Evolutionary conservation across 1,140 invertebrate species (phyloP).

Genomic region (Aradophagus sp.): DNA sequence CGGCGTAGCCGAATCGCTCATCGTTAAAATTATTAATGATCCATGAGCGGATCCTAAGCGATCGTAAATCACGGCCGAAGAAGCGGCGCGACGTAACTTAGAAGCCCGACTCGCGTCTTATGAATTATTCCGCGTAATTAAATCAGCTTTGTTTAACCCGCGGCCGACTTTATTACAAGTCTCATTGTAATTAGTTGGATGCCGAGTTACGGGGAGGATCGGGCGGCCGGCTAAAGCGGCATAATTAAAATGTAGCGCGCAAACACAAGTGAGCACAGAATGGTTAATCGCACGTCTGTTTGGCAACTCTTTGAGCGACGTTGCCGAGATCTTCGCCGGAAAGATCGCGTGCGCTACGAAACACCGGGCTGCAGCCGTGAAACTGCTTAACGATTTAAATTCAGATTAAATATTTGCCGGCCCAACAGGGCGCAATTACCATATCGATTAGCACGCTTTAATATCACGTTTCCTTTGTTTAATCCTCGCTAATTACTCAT

Average conservation of each 20-base stretch:
- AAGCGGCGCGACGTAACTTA: too few species aligned
- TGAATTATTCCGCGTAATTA: conserved; percentile 18
- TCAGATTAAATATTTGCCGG: conserved; percentile 14
- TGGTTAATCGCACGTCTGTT: conserved; percentile 34
- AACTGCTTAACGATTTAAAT: conserved; percentile 34
- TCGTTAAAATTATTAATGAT: too few species aligned
- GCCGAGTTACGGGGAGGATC: conserved; percentile 3
- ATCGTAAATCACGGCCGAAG: too few species aligned
- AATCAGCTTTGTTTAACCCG: conserved; percentile 16
- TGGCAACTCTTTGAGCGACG: conserved; percentile 9
- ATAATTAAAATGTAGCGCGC: conserved; percentile 31
- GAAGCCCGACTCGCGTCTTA: conserved; percentile 1
- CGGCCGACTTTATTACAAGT: conserved; percentile 9
- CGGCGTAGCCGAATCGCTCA: too few species aligned
- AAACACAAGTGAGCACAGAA: conserved; percentile 28
- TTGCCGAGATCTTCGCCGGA: conserved; percentile 5
- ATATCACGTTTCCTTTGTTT: too few species aligned
- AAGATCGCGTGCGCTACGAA: conserved; percentile 32
- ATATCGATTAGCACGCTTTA: too few species aligned
- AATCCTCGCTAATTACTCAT: too few species aligned
- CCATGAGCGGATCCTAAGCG: too few species aligned
- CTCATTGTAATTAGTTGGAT: conserved; percentile 14
- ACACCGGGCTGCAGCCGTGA: conserved; percentile 2
- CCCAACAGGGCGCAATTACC: too few species aligned
- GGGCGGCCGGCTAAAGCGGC: conserved; percentile 9